phyloP scores from a whole-genome alignment of 2,888 invertebrate species.

The Agonopterix alstromeriana region DNA sequence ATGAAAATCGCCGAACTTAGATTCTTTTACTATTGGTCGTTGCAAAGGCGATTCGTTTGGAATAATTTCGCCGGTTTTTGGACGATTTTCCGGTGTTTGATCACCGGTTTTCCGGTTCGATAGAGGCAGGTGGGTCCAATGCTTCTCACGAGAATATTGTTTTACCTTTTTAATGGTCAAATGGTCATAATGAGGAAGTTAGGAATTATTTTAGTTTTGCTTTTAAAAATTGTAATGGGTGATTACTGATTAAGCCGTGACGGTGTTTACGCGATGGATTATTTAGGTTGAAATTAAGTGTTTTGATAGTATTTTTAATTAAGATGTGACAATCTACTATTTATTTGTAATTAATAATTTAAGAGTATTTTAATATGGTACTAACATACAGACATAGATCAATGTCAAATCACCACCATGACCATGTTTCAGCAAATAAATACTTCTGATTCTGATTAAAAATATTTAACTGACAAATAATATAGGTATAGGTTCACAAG shows the following conservation, averaged over 20 bases:
- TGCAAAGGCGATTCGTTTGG: slow-evolving; percentile 53
- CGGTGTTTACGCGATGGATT: neutral
- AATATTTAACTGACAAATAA: no score
- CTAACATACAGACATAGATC: no score
- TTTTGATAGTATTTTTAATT: no score
- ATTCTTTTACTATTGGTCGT: slow-evolving; percentile 40
- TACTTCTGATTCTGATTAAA: no score
- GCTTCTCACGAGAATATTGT: slow-evolving; percentile 64
- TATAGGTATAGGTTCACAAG: no score
- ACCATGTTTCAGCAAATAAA: no score
- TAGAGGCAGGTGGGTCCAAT: slow-evolving; percentile 57
- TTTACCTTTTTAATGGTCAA: slow-evolving; percentile 38
- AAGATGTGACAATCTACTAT: no score
- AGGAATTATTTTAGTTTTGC: slow-evolving; percentile 29
- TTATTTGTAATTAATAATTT: no score
- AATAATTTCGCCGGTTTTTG: slow-evolving; percentile 66
- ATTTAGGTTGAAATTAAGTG: neutral
- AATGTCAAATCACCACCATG: no score
- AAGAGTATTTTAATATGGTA: no score
- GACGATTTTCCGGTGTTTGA: slow-evolving; percentile 71
- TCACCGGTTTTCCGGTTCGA: slow-evolving; percentile 63
- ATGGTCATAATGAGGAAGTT: slow-evolving; percentile 49
- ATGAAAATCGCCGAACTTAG: slow-evolving; percentile 36
- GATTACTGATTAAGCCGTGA: slow-evolving; percentile 6
- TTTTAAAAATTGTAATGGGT: slow-evolving; percentile 20